Evolutionary conservation across 2,888 invertebrate genomes (phyloP), one percentile per base, ranked within the genome.

Genomic region (Tinea trinotella): DNA sequence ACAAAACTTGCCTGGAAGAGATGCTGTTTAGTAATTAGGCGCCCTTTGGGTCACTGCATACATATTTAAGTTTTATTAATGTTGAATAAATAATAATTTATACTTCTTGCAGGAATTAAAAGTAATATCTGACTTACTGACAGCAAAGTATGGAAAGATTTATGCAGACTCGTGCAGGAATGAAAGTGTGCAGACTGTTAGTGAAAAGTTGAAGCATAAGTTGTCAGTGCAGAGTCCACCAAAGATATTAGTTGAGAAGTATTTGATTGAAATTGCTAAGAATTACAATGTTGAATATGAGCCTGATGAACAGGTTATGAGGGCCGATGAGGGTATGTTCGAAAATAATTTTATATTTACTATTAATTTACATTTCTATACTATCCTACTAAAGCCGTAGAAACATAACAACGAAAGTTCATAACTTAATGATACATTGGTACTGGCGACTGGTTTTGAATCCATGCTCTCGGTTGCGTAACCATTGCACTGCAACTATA

Each of bases 191-290:
- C 90, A 90, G 58, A 93, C 95, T 5, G 93, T 92, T 20, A 97
- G 95, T 64, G 94, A 96, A 57, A 98, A 98, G 73, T 76, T 99
- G 36, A 95, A 94, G 76, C 95, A 96, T 67, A 99, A 98, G 82
- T 86, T 99, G 78, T 93, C 94, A 18, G 92, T 98, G 6, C 96
- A 98, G 63, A 96, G 97, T 24, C 99, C 99, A 2, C 96, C 98
- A 0, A 98, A 97, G 73, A 84, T 97, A 54, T 88, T 99, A 13
- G 94, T 99, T 5, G 99, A 99, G 73, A 95, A 94, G 70, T 96
- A 89, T 64, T 82, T 99, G 62, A 93, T 98, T 64, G 99, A 98
- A 84, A 99, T 99, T 63, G 97, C 99, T 0, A 97, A 94, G 75
- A 95, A 94, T 65, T 98, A 96, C 71, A 94, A 97, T 76, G 92